Base-by-base conservation (phyloP, 1,140 invertebrate species). In the Whitmania pigra region DNA sequence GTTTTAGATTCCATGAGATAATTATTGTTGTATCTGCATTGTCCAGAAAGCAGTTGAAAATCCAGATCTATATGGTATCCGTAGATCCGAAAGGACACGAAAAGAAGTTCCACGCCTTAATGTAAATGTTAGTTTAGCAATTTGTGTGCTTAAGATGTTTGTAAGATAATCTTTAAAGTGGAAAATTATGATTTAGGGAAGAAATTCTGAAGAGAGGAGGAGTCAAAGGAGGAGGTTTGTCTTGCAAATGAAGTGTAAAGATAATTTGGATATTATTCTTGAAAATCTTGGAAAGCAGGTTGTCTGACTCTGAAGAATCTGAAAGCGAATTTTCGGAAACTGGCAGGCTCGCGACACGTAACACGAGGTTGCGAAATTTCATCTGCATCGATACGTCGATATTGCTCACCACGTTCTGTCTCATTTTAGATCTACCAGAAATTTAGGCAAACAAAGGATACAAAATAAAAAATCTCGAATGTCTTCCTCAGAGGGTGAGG, bases 11-110 rank as follows among this genome's bases (percentile, higher is more conserved):
- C 22, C 22, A 25, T 63, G 11, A 15, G 15, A 63, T 69, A 22
- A 31, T 31, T 27, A 43, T 27, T 31, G 20, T n/a, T 27, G 66
- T 31, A n/a, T 69, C 6, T 69, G 9, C 11, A 49, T 71, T 18
- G 67, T 74, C 29, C 49, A 74, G 73, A 29, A 25, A 49, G 73
- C 73, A 4, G 71, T 71, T 55, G 75, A 79, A 72, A 74, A 76
- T 49, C 79, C 79, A 71, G 79, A 79, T 69, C 69, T 81, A 25
- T 79, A 80, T 75, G 78, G 79, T 43, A 76, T 81, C 36, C 69
- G 79, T 22, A 71, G 79, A 70, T 80, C 79, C n/a, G 78, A 76
- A 13, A 72, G 79, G 54, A 68, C 74, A 5, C 76, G 77, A 55
- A 78, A 77, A 74, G 79, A 81, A 72, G 76, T 77, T n/a, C 73